Evolutionary conservation across 2,888 invertebrate genomes (phyloP), one percentile per base, ranked within the genome.

Genomic region (Acrobasis consociella): DNA sequence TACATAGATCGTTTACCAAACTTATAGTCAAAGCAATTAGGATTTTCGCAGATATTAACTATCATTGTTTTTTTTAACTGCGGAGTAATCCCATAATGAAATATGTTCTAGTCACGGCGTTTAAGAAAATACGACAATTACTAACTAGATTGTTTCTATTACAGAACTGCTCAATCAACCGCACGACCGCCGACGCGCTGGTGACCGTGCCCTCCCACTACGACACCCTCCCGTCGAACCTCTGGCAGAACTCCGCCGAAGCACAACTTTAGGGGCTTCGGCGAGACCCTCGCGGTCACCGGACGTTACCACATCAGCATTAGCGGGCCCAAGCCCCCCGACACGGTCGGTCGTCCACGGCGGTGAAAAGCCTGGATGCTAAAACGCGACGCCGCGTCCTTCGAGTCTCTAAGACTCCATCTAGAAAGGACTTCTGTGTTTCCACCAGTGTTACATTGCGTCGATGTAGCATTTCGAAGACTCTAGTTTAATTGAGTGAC

Each of bases 201-300:
- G 86, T 94, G 64, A 96, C 96, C 0, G 95, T 97, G 22, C 97
- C 97, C 0, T 94, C 95, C 3, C 97, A 97, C 86, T 96, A 94
- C 78, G 95, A 96, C 85, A 93, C 93, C 16, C 82, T 94, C 8
- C 90, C 93, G 2, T 93, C 93, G 8, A 91, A 92, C 76, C 71
- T 93, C 62, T 92, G 93, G 93, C 93, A 90, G 72, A 87, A 75
- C 72, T 70, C 87, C 13, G 64, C 81, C n/a, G 90, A 91, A 69
- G 84, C 90, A 72, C 87, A 90, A 76, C 80, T 90, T 82, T 91
- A 91, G 89, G 74, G 82, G 56, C 49, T 66, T 64, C 50, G 39
- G 71, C 55, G 69, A 68, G 82, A 82, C 83, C 85, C 61, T 69
- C 67, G 66, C 67, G 78, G 69, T 76, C 67, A 66, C 72, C 77